Base-by-base conservation (phyloP, 2,797 vertebrate species). In the Sebastes hopkinsi region DNA sequence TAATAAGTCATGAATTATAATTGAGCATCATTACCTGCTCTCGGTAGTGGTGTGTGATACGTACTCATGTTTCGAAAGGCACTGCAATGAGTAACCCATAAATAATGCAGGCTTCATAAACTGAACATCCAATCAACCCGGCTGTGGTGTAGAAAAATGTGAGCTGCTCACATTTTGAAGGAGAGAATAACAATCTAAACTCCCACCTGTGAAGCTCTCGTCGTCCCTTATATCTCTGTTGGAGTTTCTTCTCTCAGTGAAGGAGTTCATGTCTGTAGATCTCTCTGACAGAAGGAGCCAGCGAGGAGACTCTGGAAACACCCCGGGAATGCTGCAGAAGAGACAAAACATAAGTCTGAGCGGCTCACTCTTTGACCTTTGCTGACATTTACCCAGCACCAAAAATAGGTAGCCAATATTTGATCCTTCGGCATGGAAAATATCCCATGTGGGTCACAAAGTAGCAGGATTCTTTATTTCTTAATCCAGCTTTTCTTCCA, bases 221-320 rank as follows among this genome's bases (percentile, higher is more conserved):
- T 96, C 95, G 1, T 97, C 96, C 85, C 96, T 92, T 60, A 75
- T 1, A 6, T 95, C 95, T 82, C 94, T 92, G 88, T 85, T 95
- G 74, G 93, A 93, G 88, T 90, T 92, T 80, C 94, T 93, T 55
- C 95, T 94, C 59, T 96, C 95, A 7, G 83, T 92, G 91, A 96
- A 96, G 3, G 94, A 89, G 88, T 87, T 95, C 88, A 94, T 85
- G 89, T 96, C 95, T 18, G 81, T 91, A 27, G 88, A 95, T 77
- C 95, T 94, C 81, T 97, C 96, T 0, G 96, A 95, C 70, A 97
- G 94, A 55, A 98, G 94, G 52, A 97, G 95, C 97, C 97, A 98
- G 29, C 97, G 95, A 2, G 97, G 96, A 1, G 97, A 97, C 87
- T 98, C 97, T 52, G 96, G 96, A 90, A 97, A 97, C 4, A 97